These are phyloP conservation scores for Daboia siamensis DNA, from an alignment of 2,113 vertebrate genomes.

Conservation along the genomic window DNA sequence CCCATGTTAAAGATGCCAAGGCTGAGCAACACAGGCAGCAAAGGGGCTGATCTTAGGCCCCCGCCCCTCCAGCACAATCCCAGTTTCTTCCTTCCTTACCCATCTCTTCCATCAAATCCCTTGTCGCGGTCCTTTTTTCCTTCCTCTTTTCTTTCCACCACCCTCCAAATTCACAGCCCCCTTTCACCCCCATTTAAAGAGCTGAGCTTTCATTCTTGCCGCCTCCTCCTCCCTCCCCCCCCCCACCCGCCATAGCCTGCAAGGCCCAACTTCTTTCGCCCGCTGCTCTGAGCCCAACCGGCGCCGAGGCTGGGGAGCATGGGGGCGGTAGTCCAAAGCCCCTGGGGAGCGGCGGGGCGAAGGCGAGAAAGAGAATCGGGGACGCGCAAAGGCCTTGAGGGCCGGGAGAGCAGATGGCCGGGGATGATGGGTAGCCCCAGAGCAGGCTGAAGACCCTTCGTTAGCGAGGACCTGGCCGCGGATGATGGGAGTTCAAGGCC, in stretches of 20 bases:
- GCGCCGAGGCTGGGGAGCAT: not conserved
- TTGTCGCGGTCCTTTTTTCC: not conserved
- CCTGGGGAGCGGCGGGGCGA: not conserved
- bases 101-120: not conserved
- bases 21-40: not conserved
- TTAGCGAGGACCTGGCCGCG: not conserved
- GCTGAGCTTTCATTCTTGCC: not conserved
- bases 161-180: not conserved
- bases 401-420: not conserved
- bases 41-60: not conserved
- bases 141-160: accelerated
- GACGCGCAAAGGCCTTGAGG: not conserved
- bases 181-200: not conserved
- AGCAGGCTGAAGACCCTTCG: not conserved
- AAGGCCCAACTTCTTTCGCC: not conserved
- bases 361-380: not conserved
- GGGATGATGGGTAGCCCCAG: not conserved
- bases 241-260: not conserved
- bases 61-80: not conserved
- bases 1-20: not conserved
- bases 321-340: not conserved
- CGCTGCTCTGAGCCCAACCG: too few species aligned
- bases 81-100: not conserved
- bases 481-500: not conserved
- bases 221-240: not conserved